Evolutionary conservation across 2,113 vertebrate species (phyloP).

Genomic region (Sporophila hypoxantha): DNA sequence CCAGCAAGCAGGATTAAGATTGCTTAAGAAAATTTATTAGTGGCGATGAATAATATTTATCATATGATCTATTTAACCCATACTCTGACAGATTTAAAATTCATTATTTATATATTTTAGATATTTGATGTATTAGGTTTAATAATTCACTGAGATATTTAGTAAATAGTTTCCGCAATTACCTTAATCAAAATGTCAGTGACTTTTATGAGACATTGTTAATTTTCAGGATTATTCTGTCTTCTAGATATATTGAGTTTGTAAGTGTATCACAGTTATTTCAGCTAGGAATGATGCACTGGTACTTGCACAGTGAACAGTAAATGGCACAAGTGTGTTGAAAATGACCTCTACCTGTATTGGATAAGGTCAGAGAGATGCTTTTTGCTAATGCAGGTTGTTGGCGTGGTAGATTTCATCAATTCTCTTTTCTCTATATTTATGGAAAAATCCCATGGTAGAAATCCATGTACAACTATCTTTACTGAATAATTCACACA

Average conservation of each 20-base stretch:
- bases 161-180: not conserved
- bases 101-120: not conserved
- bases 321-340: not conserved
- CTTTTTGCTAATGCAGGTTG: not conserved
- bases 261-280: not conserved
- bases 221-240: not conserved
- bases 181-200: not conserved
- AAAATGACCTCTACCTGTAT: not conserved
- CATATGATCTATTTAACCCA: not conserved
- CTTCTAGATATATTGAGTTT: not conserved
- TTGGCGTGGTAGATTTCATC: not conserved
- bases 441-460: not conserved
- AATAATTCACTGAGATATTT: not conserved
- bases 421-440: not conserved
- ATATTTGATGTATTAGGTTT: not conserved
- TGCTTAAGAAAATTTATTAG: constrained; percentile 40
- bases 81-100: constrained; percentile 5
- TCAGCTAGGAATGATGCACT: not conserved
- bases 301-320: not conserved
- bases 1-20: constrained; percentile 20
- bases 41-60: not conserved
- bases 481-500: not conserved
- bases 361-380: not conserved
- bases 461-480: not conserved
- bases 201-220: not conserved